Evolutionary conservation across 2,888 invertebrate species (phyloP).

Genomic region (Melanotus villosus): DNA sequence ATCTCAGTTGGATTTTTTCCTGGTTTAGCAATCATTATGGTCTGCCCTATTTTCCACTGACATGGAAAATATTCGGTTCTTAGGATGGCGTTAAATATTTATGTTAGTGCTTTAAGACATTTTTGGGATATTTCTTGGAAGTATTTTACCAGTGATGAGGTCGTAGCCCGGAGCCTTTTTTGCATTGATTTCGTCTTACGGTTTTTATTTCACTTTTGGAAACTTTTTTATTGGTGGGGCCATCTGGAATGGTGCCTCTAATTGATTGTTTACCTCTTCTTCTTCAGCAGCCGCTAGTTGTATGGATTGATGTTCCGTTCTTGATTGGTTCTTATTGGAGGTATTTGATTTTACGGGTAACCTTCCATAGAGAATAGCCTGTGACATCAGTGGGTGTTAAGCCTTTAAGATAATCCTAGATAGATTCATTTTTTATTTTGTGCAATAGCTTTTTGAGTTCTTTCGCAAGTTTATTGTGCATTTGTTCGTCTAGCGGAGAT

Average conservation of each 20-base stretch:
- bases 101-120: background rate
- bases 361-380: background rate
- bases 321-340: background rate
- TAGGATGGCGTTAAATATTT: constrained; percentile 3
- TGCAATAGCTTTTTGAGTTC: background rate
- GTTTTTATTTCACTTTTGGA: background rate
- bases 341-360: background rate
- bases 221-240: background rate
- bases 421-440: constrained; percentile 1
- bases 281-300: constrained; percentile 4
- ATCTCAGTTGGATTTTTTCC: constrained; percentile 1
- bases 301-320: constrained; percentile 1
- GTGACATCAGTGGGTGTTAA: background rate
- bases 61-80: background rate
- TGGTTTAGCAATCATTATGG: constrained; percentile 7
- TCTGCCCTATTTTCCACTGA: constrained; percentile 7
- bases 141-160: constrained; percentile 3
- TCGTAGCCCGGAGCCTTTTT: background rate
- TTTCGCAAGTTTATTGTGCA: no score
- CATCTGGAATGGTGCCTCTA: constrained; percentile 2
- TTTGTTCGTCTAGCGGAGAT: no score
- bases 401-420: background rate
- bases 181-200: background rate
- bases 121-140: background rate
- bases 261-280: background rate